These are phyloP conservation scores for Felis chaus DNA, from an alignment of 2,113 vertebrate genomes.

Conservation along the genomic window DNA sequence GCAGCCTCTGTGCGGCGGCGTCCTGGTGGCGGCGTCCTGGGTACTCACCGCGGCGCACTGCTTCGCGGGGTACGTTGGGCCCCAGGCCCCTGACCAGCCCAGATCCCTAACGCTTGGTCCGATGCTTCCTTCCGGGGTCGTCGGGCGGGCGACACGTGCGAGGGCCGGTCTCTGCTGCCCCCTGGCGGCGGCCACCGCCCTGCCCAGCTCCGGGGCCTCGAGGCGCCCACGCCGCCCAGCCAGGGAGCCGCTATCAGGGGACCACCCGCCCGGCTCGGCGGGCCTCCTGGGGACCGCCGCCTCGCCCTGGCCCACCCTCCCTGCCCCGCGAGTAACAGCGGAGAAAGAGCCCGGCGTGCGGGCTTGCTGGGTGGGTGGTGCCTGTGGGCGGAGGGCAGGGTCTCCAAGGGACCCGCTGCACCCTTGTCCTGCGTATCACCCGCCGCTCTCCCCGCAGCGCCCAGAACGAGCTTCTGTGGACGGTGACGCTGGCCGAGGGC, in stretches of 20 bases:
- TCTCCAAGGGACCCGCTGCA: background rate
- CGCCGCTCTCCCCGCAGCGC: slow-evolving; percentile 80
- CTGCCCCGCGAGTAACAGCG: background rate
- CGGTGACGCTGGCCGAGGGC: slow-evolving; percentile 91
- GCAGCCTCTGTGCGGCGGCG: slow-evolving; percentile 94
- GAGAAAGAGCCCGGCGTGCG: background rate
- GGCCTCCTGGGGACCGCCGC: rapidly evolving
- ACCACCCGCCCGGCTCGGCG: rapidly evolving
- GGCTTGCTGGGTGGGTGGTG: background rate
- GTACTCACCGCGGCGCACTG: slow-evolving; percentile 96
- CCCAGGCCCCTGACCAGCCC: background rate
- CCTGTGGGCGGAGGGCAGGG: background rate
- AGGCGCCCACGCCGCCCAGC: rapidly evolving
- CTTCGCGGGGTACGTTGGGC: slow-evolving; percentile 89
- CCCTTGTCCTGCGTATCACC: background rate
- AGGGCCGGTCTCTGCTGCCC: slow-evolving; percentile 61
- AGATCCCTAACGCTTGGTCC: background rate
- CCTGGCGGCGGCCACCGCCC: background rate
- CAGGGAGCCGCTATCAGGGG: rapidly evolving
- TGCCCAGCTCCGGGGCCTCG: background rate
- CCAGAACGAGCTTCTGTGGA: slow-evolving; percentile 93
- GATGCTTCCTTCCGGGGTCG: rapidly evolving
- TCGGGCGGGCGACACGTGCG: rapidly evolving
- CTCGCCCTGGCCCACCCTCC: rapidly evolving
- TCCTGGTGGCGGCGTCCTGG: slow-evolving; percentile 93